These are phyloP conservation scores for Sinotaia quadrata DNA, from an alignment of 2,888 invertebrate species.

Conservation along the genomic window DNA sequence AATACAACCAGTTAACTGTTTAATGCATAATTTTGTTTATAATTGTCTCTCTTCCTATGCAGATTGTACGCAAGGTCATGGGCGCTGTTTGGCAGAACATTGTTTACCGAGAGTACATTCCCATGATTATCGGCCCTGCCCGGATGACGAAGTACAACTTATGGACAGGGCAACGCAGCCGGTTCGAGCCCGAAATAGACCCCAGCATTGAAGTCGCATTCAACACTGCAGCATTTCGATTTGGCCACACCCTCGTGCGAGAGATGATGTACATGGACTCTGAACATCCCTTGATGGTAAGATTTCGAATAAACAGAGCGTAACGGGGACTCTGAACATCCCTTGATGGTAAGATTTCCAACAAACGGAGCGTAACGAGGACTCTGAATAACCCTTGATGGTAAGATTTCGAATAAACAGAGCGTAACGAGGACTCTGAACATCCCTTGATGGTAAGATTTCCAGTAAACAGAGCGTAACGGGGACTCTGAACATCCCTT, in stretches of 20 bases:
- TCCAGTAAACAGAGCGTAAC: no score
- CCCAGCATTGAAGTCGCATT: conserved; percentile 94
- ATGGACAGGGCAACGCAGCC: not conserved
- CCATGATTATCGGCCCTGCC: conserved; percentile 29
- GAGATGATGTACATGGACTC: conserved; percentile 24
- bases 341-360: no score
- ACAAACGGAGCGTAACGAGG: not conserved
- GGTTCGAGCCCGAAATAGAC: conserved; percentile 75
- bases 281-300: conserved; percentile 13
- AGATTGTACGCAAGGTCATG: conserved; percentile 35
- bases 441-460: no score
- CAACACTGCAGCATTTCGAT: conserved; percentile 91
- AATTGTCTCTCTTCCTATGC: not conserved
- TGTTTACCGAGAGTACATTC: conserved; percentile 32
- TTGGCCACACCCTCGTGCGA: conserved; percentile 94
- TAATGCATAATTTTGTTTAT: no score
- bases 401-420: no score
- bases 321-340: no score
- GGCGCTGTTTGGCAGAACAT: conserved; percentile 34
- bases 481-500: no score
- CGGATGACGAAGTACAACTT: conserved; percentile 13
- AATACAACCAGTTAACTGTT: no score
- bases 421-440: no score
- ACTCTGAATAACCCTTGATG: not conserved
- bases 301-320: no score